phyloP scores from a whole-genome alignment of 2,113 vertebrate genomes.

The Sturnira hondurensis region DNA sequence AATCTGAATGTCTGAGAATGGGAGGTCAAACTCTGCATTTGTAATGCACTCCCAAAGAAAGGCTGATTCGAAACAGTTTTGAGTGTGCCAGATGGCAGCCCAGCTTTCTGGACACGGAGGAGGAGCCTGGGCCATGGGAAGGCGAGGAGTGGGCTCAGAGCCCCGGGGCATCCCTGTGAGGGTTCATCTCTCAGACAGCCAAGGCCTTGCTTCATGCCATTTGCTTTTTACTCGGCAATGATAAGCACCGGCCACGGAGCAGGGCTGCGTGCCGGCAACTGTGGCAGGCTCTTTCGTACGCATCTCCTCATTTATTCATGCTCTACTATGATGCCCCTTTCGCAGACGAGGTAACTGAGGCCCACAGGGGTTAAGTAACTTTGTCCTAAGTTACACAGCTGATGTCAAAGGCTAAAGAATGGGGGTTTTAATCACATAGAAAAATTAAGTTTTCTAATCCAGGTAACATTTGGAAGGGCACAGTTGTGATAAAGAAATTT shows the following conservation, averaged over 20 bases:
- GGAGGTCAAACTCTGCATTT: neutral
- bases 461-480: neutral
- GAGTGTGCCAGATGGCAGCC: neutral
- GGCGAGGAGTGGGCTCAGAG: rapidly evolving
- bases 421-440: neutral
- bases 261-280: neutral
- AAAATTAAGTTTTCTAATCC: neutral
- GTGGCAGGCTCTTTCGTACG: rapidly evolving
- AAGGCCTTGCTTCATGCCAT: neutral
- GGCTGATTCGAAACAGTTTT: neutral
- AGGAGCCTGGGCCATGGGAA: neutral
- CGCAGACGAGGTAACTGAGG: neutral
- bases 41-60: neutral
- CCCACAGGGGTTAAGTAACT: neutral
- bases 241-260: rapidly evolving
- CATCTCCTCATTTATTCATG: neutral
- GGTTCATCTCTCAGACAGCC: neutral
- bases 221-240: too few relatives aligned
- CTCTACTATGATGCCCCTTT: neutral
- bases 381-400: neutral
- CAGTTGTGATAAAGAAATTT: neutral
- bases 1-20: neutral
- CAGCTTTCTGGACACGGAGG: neutral
- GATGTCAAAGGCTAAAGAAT: neutral
- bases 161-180: neutral